phyloP scores from a whole-genome alignment of 2,888 invertebrate genomes.

The Eristalinus aeneus region DNA sequence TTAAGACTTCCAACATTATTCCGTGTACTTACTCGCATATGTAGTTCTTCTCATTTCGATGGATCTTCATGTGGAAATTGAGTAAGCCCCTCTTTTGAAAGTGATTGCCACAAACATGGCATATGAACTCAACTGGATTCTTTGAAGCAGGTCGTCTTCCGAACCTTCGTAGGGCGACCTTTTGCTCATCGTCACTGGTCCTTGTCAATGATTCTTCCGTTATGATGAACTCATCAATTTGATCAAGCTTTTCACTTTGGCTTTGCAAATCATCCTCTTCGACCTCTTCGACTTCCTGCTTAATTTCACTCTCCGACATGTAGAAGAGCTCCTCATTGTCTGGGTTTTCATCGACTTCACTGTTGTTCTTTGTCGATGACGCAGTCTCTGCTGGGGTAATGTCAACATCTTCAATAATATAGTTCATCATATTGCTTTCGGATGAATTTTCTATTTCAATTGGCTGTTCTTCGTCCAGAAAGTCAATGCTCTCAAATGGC shows the following conservation, averaged over 20 bases:
- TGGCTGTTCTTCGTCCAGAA: slow-evolving; percentile 53
- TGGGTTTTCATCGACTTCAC: slow-evolving; percentile 32
- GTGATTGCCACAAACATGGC: slow-evolving; percentile 73
- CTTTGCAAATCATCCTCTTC: slow-evolving; percentile 31
- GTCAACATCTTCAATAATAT: slow-evolving; percentile 51
- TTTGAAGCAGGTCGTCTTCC: not conserved
- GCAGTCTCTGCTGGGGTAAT: not conserved
- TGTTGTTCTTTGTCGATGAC: slow-evolving; percentile 22
- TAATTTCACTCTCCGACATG: slow-evolving; percentile 51
- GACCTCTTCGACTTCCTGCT: slow-evolving; percentile 36
- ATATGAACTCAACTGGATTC: slow-evolving; percentile 43
- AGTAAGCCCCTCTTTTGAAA: slow-evolving; percentile 71
- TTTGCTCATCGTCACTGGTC: slow-evolving; percentile 43
- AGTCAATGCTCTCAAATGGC: slow-evolving; percentile 55
- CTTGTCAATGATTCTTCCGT: slow-evolving; percentile 1
- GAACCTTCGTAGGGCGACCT: slow-evolving; percentile 20
- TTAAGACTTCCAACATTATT: not conserved
- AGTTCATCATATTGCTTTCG: slow-evolving; percentile 35
- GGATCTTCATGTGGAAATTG: slow-evolving; percentile 73
- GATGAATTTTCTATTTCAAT: slow-evolving; percentile 25
- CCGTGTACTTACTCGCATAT: slow-evolving; percentile 76
- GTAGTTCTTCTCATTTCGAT: slow-evolving; percentile 75
- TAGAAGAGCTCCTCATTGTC: slow-evolving; percentile 52
- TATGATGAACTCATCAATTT: slow-evolving; percentile 31
- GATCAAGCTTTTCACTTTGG: slow-evolving; percentile 16